Conservation (phyloP, 2,797 vertebrate species). For the Oreochromis mossambicus region DNA sequence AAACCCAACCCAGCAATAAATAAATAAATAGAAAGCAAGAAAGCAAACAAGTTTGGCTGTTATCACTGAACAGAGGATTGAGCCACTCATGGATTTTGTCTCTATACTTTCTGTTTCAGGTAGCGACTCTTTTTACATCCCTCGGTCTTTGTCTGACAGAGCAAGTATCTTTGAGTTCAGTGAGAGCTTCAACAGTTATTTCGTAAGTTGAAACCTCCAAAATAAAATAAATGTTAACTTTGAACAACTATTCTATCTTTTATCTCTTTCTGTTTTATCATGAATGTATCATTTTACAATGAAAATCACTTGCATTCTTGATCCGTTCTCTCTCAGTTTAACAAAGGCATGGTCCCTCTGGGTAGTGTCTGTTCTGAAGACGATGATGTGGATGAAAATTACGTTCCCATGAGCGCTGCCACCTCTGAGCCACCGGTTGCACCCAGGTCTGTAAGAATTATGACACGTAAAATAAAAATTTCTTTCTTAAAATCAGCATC, state of each 20-base stretch:
- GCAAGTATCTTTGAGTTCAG: slow-evolving; percentile 81
- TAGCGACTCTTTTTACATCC: slow-evolving; percentile 77
- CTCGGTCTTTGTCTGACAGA: slow-evolving; percentile 81
- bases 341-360: slow-evolving; percentile 84
- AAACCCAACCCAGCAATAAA: neutral
- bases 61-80: neutral
- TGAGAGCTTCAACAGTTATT: slow-evolving; percentile 88
- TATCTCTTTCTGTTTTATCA: neutral
- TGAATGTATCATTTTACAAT: neutral
- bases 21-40: neutral
- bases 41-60: neutral
- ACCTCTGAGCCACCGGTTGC: slow-evolving; percentile 72
- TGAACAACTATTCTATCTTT: neutral
- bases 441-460: slow-evolving; percentile 21
- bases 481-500: neutral
- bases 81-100: neutral
- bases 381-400: slow-evolving; percentile 84
- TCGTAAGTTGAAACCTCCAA: slow-evolving; percentile 73
- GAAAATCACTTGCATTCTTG: neutral
- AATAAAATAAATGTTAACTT: neutral
- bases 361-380: slow-evolving; percentile 77
- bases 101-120: slow-evolving; percentile 34
- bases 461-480: neutral
- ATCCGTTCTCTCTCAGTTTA: slow-evolving; percentile 66
- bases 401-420: slow-evolving; percentile 89